Evolutionary conservation across 1,140 invertebrate species (phyloP).

Genomic region (Charaxes varanes): DNA sequence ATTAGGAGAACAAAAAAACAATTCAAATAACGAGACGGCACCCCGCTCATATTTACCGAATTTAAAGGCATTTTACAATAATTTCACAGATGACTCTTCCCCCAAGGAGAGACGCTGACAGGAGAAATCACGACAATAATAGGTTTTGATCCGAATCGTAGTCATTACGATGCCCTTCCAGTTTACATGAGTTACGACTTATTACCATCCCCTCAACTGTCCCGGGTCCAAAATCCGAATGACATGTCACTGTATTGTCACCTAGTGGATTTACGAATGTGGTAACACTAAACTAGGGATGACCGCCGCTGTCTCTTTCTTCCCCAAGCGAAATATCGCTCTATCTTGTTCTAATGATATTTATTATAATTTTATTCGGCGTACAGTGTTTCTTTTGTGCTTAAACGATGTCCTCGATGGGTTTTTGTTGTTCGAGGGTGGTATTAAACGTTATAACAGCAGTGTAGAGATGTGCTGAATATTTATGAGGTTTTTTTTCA

Average conservation of each 20-base stretch:
- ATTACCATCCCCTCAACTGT: conserved; percentile 44
- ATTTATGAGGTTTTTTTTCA: conserved; percentile 57
- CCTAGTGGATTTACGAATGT: conserved; percentile 41
- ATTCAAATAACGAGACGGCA: too few relatives aligned
- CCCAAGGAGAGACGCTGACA: conserved; percentile 32
- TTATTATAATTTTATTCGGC: conserved; percentile 72
- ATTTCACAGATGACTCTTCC: conserved; percentile 49
- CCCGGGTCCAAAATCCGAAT: conserved; percentile 54
- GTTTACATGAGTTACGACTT: conserved; percentile 67
- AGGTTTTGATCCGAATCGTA: conserved; percentile 49
- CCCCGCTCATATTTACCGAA: conserved; percentile 9
- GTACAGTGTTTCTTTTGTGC: conserved; percentile 47
- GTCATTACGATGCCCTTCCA: conserved; percentile 47
- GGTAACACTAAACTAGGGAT: conserved; percentile 33
- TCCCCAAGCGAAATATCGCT: conserved; percentile 5
- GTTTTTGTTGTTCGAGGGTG: conserved; percentile 54
- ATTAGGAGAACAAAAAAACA: too few relatives aligned
- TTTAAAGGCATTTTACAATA: conserved; percentile 43
- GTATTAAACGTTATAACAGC: conserved; percentile 55
- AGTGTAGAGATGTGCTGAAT: conserved; percentile 52
- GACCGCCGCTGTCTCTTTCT: conserved; percentile 35
- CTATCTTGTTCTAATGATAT: conserved; percentile 41
- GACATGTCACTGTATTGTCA: conserved; percentile 63
- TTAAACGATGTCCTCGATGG: conserved; percentile 55
- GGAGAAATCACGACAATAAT: conserved; percentile 50